phyloP scores from a whole-genome alignment of 2,797 vertebrate species.

The Lemur catta region DNA sequence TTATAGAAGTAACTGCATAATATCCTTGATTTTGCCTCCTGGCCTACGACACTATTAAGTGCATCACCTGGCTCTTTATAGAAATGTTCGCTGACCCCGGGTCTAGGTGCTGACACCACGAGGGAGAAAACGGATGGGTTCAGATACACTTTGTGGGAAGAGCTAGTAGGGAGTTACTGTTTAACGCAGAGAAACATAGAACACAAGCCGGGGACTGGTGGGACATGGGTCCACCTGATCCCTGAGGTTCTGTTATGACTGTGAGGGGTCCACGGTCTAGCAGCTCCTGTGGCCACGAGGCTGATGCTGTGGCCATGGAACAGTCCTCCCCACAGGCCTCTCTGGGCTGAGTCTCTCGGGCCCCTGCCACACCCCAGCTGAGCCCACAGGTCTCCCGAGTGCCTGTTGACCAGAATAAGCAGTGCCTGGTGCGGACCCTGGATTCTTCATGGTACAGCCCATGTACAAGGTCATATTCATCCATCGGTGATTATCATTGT shows the following conservation, averaged over 20 bases:
- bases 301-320: background rate
- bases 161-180: background rate
- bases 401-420: background rate
- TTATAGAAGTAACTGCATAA: background rate
- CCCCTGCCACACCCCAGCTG: background rate
- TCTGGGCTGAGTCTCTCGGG: rapidly evolving
- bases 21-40: background rate
- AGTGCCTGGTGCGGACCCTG: background rate
- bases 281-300: background rate
- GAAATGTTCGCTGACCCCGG: background rate
- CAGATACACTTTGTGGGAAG: background rate
- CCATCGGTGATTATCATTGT: background rate
- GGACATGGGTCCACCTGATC: background rate
- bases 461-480: rapidly evolving
- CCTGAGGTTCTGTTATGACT: background rate
- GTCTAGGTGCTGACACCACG: background rate
- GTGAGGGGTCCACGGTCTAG: background rate
- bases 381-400: background rate
- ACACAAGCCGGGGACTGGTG: too few species aligned
- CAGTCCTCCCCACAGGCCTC: rapidly evolving
- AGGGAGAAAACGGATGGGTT: background rate
- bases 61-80: background rate
- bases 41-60: background rate
- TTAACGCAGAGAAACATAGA: background rate
- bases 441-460: background rate